phyloP scores from a whole-genome alignment of 1,140 invertebrate species.

The Drosophila malerkotliana region DNA sequence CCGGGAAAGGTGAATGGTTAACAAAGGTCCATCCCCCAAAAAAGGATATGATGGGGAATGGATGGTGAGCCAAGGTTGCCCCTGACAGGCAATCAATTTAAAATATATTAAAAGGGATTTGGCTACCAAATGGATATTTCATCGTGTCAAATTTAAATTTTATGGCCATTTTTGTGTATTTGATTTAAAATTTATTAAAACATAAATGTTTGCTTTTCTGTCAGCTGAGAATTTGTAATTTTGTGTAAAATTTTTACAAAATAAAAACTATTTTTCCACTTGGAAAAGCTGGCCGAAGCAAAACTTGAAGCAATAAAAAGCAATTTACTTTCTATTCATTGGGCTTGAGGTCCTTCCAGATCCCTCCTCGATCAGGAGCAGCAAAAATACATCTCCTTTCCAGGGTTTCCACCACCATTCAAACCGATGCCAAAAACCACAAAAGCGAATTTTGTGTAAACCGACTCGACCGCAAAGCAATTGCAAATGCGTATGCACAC shows the following conservation, averaged over 20 bases:
- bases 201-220: neutral
- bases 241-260: neutral
- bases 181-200: neutral
- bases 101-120: slow-evolving; percentile 16
- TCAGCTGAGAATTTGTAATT: neutral
- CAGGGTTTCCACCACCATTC: slow-evolving; percentile 6
- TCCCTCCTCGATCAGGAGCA: slow-evolving; percentile 14
- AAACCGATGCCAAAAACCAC: slow-evolving; percentile 55
- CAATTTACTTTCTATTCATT: slow-evolving; percentile 12
- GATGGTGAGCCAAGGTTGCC: slow-evolving; percentile 9
- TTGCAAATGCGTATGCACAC: slow-evolving; percentile 61
- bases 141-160: neutral
- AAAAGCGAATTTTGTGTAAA: slow-evolving; percentile 78
- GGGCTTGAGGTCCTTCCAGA: slow-evolving; percentile 1
- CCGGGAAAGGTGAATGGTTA: slow-evolving; percentile 25
- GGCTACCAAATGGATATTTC: slow-evolving; percentile 8
- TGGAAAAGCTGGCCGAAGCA: neutral
- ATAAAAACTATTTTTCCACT: neutral
- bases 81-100: slow-evolving; percentile 38
- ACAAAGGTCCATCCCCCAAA: slow-evolving; percentile 2
- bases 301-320: slow-evolving; percentile 2
- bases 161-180: neutral
- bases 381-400: neutral
- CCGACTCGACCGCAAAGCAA: slow-evolving; percentile 75
- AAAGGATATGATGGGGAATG: neutral